These are phyloP conservation scores for Sinocyclocheilus rhinocerous DNA, from an alignment of 2,113 vertebrate species.

Conservation along the genomic window DNA sequence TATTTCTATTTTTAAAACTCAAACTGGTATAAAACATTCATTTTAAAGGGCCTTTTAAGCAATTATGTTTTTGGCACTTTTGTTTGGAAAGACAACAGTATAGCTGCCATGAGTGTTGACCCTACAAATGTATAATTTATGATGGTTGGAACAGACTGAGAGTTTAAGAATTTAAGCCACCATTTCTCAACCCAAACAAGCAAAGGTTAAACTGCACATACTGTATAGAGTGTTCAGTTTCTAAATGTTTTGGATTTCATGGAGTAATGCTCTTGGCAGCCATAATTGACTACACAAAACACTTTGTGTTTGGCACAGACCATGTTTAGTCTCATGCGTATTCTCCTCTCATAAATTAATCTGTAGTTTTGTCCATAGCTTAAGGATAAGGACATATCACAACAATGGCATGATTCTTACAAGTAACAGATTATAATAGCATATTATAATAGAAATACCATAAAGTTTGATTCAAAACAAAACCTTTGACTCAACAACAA, in stretches of 20 bases:
- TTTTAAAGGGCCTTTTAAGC: neutral
- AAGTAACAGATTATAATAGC: too few species aligned
- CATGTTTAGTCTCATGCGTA: neutral
- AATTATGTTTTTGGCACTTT: neutral
- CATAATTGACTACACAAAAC: neutral
- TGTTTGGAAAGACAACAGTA: neutral
- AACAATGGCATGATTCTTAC: neutral
- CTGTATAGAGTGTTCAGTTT: neutral
- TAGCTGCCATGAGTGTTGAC: neutral
- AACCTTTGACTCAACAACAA: neutral
- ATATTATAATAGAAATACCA: too few species aligned
- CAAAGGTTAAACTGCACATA: slow-evolving; percentile 11
- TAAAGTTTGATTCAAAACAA: neutral
- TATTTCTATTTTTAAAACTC: too few species aligned
- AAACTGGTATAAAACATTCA: too few species aligned
- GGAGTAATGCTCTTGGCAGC: neutral
- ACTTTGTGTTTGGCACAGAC: neutral
- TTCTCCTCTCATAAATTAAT: neutral
- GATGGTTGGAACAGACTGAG: neutral
- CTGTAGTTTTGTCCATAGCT: neutral
- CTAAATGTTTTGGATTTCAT: neutral
- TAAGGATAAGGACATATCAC: neutral
- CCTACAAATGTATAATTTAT: neutral
- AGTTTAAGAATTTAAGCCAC: neutral
- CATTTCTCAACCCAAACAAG: neutral